A percentile compares a stretch with the other conserved stretches of the same genome.
Evolutionary conservation across 1,140 invertebrate genomes (phyloP).

Genomic region (Nixonia krombeini): DNA sequence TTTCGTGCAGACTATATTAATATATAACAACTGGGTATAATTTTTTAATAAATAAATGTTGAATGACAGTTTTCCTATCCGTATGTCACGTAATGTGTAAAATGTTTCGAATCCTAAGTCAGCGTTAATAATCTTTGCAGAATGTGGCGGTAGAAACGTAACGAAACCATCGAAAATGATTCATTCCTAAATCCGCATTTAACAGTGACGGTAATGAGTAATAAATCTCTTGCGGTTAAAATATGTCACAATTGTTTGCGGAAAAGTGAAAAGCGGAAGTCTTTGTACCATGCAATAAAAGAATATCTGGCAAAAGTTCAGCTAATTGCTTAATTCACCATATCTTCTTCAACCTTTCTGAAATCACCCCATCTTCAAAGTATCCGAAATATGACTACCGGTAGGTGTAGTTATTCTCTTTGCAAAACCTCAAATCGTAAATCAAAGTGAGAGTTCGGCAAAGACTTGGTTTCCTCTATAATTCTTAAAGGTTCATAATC

Average conservation of each 20-base stretch:
- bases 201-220: too few relatives aligned
- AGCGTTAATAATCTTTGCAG: too few relatives aligned
- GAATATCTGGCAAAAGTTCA: constrained; percentile 16
- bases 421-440: background rate
- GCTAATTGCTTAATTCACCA: constrained; percentile 22
- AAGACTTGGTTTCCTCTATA: background rate
- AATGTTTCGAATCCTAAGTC: too few relatives aligned
- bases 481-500: constrained; percentile 2
- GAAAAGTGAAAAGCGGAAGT: constrained; percentile 36
- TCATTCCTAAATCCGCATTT: background rate
- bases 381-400: background rate
- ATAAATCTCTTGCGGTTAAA: constrained; percentile 54
- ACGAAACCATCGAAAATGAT: too few relatives aligned
- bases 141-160: constrained; percentile 14
- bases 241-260: constrained; percentile 45
- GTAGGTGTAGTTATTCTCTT: background rate
- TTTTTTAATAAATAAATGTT: too few relatives aligned
- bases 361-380: background rate
- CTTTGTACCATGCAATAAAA: background rate
- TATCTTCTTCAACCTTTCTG: background rate
- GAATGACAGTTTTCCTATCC: too few relatives aligned
- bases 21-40: too few relatives aligned
- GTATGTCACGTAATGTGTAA: too few relatives aligned
- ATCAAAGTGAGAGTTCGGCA: background rate
- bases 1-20: too few relatives aligned